Base-by-base conservation (phyloP, 2,888 invertebrate species). In the Prosopocoilus inquinatus region DNA sequence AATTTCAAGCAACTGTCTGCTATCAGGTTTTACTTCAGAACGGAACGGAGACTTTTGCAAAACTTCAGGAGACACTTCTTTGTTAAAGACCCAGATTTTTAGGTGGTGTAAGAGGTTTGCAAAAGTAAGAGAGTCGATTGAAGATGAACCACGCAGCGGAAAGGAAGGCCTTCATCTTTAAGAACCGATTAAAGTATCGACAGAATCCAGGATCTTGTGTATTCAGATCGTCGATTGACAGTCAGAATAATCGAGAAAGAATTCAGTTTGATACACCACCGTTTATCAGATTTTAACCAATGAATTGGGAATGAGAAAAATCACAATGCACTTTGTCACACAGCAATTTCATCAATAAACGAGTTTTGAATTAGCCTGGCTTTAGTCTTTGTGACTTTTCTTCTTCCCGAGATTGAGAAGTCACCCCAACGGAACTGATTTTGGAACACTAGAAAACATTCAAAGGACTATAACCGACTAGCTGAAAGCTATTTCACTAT, bases 401-500 rank as follows among this genome's bases (percentile, higher is more conserved):
- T 13, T 38, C 39, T 5, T 38, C 39, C 39, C 39, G 9, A 38
- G 11, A n/a, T 38, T 38, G 39, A 38, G 13, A 38, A 38, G 4
- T 38, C 45, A 48, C 12, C 46, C 35, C 35, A 61, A n/a, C n/a
- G n/a, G n/a, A n/a, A n/a, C n/a, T n/a, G n/a, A n/a, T 66, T 64
- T 68, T 58, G 62, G 50, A 58, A 64, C 54, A 59, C 15, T 63
- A 1, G 58, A 62, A 51, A 63, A 63, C 55, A 64, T 61, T 57
- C 47, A 65, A 63, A 63, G 35, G 47, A 50, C 61, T 55, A 64
- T 64, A 59, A 65, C 63, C 52, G 57, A 56, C 61, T 58, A 63
- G 56, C 58, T 67, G 55, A 65, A 65, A 59, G 58, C 54, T 55
- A 65, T 65, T 57, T 50, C 53, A 53, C 47, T 53, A 48, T 59